Evolutionary conservation across 1,140 invertebrate species (phyloP).

Genomic region (Prorops nasuta): DNA sequence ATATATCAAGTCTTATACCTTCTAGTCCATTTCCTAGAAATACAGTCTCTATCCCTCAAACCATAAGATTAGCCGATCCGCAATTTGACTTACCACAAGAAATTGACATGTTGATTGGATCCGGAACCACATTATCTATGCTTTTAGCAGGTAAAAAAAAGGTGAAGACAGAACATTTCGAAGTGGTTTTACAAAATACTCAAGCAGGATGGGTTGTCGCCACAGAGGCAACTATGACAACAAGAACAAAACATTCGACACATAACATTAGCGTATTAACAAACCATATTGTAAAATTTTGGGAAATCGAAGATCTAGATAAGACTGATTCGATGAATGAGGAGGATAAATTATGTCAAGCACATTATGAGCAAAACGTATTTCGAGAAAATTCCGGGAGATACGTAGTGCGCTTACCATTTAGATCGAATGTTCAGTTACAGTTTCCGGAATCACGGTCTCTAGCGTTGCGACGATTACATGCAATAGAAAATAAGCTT

Average conservation of each 20-base stretch:
- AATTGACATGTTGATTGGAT: conserved; percentile 7
- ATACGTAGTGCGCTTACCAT: conserved; percentile 38
- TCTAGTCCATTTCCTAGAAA: conserved; percentile 1
- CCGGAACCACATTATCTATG: not conserved
- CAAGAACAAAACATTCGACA: not conserved
- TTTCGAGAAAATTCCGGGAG: conserved; percentile 20
- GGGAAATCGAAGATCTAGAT: conserved; percentile 9
- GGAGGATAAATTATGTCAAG: conserved; percentile 9
- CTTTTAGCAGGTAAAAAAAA: conserved; percentile 4
- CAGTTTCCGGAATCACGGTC: conserved; percentile 16
- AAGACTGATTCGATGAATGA: not conserved
- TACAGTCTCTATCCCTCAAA: not conserved
- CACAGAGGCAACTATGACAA: not conserved
- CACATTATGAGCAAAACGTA: conserved; percentile 1
- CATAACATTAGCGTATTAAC: not conserved
- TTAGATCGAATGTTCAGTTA: conserved; percentile 16
- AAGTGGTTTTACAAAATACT: not conserved
- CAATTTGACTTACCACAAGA: conserved; percentile 3
- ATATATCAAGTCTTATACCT: conserved; percentile 5
- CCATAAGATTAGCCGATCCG: conserved; percentile 6
- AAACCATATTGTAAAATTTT: conserved; percentile 2
- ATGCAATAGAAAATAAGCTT: conserved; percentile 22
- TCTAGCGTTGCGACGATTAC: conserved; percentile 14
- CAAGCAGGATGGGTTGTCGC: not conserved
- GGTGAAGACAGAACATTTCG: not conserved